phyloP scores from a whole-genome alignment of 2,888 invertebrate genomes.

The Siphlonurus alternatus region DNA sequence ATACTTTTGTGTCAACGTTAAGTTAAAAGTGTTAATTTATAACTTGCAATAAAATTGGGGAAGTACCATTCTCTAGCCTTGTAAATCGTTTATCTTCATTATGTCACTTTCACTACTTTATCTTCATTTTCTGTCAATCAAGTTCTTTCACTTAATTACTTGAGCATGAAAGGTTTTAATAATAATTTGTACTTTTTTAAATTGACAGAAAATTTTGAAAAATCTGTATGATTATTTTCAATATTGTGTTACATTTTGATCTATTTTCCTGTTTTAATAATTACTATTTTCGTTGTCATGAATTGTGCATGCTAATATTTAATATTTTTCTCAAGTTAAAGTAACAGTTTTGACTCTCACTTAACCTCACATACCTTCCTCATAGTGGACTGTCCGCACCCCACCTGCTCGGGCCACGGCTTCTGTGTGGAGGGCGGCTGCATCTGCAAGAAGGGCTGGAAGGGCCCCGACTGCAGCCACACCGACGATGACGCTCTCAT shows the following conservation, averaged over 20 bases:
- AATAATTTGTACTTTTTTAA: no score
- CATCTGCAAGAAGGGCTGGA: slow-evolving; percentile 94
- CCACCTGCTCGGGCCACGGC: slow-evolving; percentile 86
- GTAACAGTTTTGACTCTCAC: no score
- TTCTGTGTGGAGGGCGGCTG: slow-evolving; percentile 88
- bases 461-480: slow-evolving; percentile 76
- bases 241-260: background rate
- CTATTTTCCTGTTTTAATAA: background rate
- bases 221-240: no score
- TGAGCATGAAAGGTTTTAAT: no score
- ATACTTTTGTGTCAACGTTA: slow-evolving; percentile 1
- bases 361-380: no score
- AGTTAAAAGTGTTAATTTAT: background rate
- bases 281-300: background rate
- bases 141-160: no score
- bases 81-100: background rate
- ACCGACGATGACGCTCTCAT: slow-evolving; percentile 84
- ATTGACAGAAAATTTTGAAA: no score
- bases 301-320: background rate
- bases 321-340: background rate
- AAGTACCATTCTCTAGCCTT: background rate
- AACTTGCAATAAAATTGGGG: background rate
- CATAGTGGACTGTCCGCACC: slow-evolving; percentile 86
- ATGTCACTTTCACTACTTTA: no score
- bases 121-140: no score